Base-by-base conservation (phyloP, 1,140 invertebrate species). In the Ectropis grisescens region DNA sequence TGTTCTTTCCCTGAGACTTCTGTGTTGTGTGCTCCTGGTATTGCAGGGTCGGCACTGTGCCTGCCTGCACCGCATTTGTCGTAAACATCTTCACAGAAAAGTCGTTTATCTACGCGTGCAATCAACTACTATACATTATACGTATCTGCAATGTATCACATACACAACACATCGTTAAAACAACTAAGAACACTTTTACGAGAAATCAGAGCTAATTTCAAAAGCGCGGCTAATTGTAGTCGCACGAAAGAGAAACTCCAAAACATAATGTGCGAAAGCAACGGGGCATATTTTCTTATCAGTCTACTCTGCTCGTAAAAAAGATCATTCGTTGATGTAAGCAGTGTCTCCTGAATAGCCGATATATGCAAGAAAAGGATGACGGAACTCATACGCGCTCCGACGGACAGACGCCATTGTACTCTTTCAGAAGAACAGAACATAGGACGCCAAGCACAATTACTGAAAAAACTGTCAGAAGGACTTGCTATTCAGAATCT, bases 351-450 rank as follows among this genome's bases (percentile, higher is more conserved):
- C 56, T 71, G 64, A 67, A 67, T 65, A 70, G 67, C 71, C 72
- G 70, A 80, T 76, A 67, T 75, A 66, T 70, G 79, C 67, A 72
- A 80, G 79, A 82, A 81, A 82, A 81, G 79, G 79, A 82, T 82
- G 78, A 81, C 75, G 79, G 72, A 78, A 66, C 69, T 70, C 71
- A 67, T 67, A 71, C 62, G 70, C 66, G 72, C 59, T 79, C 68
- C 57, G 58, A 70, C 60, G 65, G 67, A 70, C 61, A 51, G 76
- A 78, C 80, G 76, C 80, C 75, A 81, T 80, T 78, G 64, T 72
- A 50, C 29, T 53, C 38, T 10, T 26, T 19, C 16, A 19, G 8
- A 3, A 19, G 16, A n/a, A n/a, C n/a, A n/a, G 29, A 36, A 42
- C 58, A 48, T 46, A 35, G 45, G 39, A 58, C 47, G 48, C 52